These are phyloP conservation scores for Apodemus speciosus DNA, from an alignment of 2,113 vertebrate genomes.

Conservation along the genomic window DNA sequence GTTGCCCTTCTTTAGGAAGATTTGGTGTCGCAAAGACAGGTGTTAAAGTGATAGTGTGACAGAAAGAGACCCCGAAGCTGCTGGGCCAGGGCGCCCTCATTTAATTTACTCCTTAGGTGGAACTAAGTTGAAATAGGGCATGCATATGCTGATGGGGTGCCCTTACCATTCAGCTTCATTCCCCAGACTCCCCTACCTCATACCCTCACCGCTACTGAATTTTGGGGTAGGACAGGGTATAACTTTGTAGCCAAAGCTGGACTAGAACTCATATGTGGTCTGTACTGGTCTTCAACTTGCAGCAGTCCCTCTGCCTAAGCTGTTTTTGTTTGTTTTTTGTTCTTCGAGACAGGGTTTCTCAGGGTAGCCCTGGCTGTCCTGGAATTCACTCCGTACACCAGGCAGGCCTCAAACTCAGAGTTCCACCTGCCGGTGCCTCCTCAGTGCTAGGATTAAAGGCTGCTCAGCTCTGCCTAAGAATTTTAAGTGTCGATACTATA, in stretches of 20 bases:
- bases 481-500: no score
- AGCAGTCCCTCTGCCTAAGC: not conserved
- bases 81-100: not conserved
- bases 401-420: not conserved
- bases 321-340: not conserved
- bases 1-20: not conserved
- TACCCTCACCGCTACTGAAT: not conserved
- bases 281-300: not conserved
- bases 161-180: not conserved
- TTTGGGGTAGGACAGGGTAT: not conserved
- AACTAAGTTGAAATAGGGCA: not conserved
- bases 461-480: not conserved
- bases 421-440: not conserved
- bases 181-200: not conserved
- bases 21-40: not conserved
- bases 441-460: not conserved
- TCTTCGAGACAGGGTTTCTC: not conserved
- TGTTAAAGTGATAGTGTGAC: not conserved
- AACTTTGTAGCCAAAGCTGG: not conserved
- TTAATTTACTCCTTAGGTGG: not conserved
- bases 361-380: not conserved
- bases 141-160: no score
- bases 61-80: constrained; percentile 1
- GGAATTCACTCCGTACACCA: not conserved
- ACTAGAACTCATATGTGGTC: no score